Evolutionary conservation across 2,888 invertebrate genomes (phyloP).

Genomic region (Chloromyia formosa): DNA sequence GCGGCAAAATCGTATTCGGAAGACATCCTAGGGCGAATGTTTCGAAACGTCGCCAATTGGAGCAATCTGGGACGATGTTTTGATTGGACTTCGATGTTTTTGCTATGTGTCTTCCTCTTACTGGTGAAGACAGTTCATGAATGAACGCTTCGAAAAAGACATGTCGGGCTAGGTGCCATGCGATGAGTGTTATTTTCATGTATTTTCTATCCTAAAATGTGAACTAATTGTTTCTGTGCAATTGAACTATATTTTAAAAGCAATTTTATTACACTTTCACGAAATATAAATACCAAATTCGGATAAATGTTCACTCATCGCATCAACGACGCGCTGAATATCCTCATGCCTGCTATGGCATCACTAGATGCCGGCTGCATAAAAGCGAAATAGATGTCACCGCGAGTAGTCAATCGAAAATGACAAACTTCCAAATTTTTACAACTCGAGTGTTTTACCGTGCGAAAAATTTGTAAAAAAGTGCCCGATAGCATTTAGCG

Average conservation of each 20-base stretch:
- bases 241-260: no score
- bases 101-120: background rate
- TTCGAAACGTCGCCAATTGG: background rate
- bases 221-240: no score
- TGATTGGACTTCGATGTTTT: background rate
- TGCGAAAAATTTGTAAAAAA: constrained; percentile 38
- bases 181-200: no score
- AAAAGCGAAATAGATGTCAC: constrained; percentile 46
- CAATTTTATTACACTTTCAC: no score
- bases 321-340: constrained; percentile 28
- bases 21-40: constrained; percentile 52
- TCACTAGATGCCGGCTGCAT: constrained; percentile 44
- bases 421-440: constrained; percentile 48
- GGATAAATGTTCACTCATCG: no score
- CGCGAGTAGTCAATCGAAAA: constrained; percentile 47
- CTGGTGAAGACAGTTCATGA: no score
- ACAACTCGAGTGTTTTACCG: constrained; percentile 46
- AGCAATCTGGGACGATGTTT: background rate
- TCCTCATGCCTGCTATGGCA: constrained; percentile 38
- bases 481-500: constrained; percentile 29
- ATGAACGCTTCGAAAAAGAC: no score
- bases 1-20: constrained; percentile 81
- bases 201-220: no score
- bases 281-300: no score
- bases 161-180: no score